Conservation (phyloP, 2,888 invertebrate genomes). For the Thysanoteuthis rhombus region DNA sequence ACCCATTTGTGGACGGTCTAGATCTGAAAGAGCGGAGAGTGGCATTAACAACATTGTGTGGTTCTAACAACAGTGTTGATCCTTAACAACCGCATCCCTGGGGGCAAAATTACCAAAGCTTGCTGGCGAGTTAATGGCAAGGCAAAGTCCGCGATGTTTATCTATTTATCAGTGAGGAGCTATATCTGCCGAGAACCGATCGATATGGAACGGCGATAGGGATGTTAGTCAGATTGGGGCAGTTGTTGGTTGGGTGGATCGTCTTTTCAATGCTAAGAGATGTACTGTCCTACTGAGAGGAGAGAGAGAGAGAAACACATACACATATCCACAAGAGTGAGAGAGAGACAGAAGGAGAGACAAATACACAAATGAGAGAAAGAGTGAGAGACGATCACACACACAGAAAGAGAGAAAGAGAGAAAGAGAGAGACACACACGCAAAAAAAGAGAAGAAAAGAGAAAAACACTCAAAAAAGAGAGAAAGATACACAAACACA, state of each 20-base stretch:
- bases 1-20: not conserved
- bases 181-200: not conserved
- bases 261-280: too few relatives aligned
- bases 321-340: too few relatives aligned
- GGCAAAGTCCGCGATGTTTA: not conserved
- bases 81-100: not conserved
- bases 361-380: too few relatives aligned
- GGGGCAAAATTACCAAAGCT: not conserved
- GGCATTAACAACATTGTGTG: not conserved
- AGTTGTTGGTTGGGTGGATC: too few relatives aligned
- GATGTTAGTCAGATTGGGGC: not conserved
- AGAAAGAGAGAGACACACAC: not conserved
- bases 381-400: too few relatives aligned
- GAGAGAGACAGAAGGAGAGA: too few relatives aligned
- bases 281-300: too few relatives aligned
- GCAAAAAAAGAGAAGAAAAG: too few relatives aligned
- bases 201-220: not conserved
- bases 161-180: slow-evolving; percentile 12
- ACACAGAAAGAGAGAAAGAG: not conserved
- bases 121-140: not conserved
- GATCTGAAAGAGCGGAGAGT: not conserved
- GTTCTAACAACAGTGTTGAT: not conserved
- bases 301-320: too few relatives aligned
- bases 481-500: not conserved
- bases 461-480: not conserved